phyloP scores from a whole-genome alignment of 2,888 invertebrate genomes.

The Schizaphis graminum region DNA sequence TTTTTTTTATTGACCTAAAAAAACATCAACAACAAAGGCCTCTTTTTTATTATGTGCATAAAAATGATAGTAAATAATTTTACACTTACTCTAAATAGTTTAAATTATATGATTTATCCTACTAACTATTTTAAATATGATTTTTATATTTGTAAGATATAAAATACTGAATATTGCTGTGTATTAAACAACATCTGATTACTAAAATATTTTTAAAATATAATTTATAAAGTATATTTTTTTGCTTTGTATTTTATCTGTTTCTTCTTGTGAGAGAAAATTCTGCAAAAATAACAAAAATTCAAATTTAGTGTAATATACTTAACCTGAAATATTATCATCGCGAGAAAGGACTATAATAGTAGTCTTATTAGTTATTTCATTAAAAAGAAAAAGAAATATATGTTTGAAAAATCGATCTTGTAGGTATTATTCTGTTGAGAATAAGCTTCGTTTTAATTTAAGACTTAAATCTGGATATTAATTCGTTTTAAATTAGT shows the following conservation, averaged over 20 bases:
- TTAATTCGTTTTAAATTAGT: too few relatives aligned
- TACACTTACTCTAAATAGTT: background rate
- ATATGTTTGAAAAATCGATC: too few relatives aligned
- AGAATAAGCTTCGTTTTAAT: background rate
- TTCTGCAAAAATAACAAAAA: background rate
- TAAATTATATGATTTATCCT: background rate
- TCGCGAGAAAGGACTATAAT: too few relatives aligned
- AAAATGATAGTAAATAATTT: background rate
- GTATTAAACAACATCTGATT: background rate
- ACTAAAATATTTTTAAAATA: background rate
- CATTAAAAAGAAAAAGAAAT: too few relatives aligned
- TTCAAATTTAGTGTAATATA: too few relatives aligned
- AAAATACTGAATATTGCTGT: background rate
- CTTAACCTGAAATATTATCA: too few relatives aligned
- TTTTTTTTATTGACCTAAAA: too few relatives aligned
- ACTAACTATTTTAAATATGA: background rate
- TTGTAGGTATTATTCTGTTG: too few relatives aligned
- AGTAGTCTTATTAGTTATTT: too few relatives aligned
- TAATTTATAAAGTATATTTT: background rate
- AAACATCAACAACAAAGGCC: too few relatives aligned
- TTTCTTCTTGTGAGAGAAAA: background rate
- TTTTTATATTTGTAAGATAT: background rate
- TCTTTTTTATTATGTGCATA: background rate
- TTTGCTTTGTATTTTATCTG: too few relatives aligned
- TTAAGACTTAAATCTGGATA: background rate